A percentile compares a stretch with the other conserved stretches of the same genome.
Conservation (phyloP, 2,797 vertebrate genomes). For the Siniperca undulata region DNA sequence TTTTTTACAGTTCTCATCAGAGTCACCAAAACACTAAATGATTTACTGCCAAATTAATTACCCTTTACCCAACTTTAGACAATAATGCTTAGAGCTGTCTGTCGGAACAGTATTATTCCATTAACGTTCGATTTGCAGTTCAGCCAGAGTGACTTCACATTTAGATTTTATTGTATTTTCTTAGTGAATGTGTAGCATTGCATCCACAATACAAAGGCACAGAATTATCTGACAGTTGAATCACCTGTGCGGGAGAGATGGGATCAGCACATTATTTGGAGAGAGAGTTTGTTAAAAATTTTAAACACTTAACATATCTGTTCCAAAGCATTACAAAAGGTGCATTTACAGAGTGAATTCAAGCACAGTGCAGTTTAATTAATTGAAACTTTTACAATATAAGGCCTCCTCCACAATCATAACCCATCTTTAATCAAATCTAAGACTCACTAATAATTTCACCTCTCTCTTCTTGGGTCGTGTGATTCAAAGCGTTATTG, state of each 20-base stretch:
- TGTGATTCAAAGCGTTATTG: conserved; percentile 44
- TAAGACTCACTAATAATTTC: conserved; percentile 52
- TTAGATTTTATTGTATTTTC: conserved; percentile 86
- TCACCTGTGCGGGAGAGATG: conserved; percentile 80
- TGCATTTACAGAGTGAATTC: conserved; percentile 79
- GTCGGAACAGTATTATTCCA: conserved; percentile 85
- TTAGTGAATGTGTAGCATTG: conserved; percentile 77
- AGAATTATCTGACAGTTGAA: conserved; percentile 79
- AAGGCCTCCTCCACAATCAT: conserved; percentile 59
- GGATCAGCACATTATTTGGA: conserved; percentile 76
- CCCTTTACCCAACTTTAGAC: conserved; percentile 86
- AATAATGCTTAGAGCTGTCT: conserved; percentile 83
- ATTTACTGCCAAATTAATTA: conserved; percentile 88
- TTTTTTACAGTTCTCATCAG: conserved; percentile 81
- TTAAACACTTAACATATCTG: conserved; percentile 69
- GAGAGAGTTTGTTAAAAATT: conserved; percentile 73
- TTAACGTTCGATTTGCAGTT: conserved; percentile 85
- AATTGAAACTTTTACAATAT: conserved; percentile 76
- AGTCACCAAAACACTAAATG: conserved; percentile 83
- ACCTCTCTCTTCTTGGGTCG: conserved; percentile 46
- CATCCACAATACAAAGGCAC: conserved; percentile 75
- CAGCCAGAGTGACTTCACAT: conserved; percentile 86
- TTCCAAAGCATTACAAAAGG: conserved; percentile 75
- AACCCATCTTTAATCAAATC: conserved; percentile 68
- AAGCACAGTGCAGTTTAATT: conserved; percentile 81